Evolutionary conservation across 2,888 invertebrate genomes (phyloP), one percentile per base, ranked within the genome.

Genomic region (Acanthosoma haemorrhoidale): DNA sequence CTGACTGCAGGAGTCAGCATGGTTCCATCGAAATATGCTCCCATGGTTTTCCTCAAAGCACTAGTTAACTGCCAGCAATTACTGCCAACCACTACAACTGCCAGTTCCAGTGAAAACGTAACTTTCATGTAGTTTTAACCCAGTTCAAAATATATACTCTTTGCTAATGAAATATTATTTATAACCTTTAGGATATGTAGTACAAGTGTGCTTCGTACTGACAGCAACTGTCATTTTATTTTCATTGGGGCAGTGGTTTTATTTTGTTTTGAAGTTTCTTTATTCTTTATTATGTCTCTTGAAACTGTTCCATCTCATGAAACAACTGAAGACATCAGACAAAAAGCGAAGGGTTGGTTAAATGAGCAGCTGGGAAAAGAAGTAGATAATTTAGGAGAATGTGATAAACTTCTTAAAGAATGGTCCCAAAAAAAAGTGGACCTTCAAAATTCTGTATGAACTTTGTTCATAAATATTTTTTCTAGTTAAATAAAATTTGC

Each of bases 281-380:
- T n/a, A n/a, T n/a, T n/a, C n/a, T 25, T n/a, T 25, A 21, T n/a
- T 25, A 51, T 51, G 51, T 25, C 51, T 21, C n/a, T 51, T 25
- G 51, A 51, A 25, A 25, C 51, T 2, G 25, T n/a, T 25, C 16
- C 51, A 4, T 25, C 21, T 13, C 29, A 13, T 39, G 60, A 59
- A 34, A 43, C 73, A 25, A 75, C 74, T 36, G 73, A 69, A 76
- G 79, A 80, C 73, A 74, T 79, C 4, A 79, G 78, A 68, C 75
- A 79, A 76, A 79, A 78, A 73, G 80, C 86, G 18, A 80, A 84
- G 43, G 77, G 81, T 51, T 82, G 81, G 73, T 79, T 87, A 21
- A 85, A 86, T 74, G 77, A 79, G 32, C 82, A 84, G 76, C 81
- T 86, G 58, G 85, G 85, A 21, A 80, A 80, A 11, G 82, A 84